Base-by-base conservation (phyloP, 2,797 vertebrate species). In the Diglossa cyanea region DNA sequence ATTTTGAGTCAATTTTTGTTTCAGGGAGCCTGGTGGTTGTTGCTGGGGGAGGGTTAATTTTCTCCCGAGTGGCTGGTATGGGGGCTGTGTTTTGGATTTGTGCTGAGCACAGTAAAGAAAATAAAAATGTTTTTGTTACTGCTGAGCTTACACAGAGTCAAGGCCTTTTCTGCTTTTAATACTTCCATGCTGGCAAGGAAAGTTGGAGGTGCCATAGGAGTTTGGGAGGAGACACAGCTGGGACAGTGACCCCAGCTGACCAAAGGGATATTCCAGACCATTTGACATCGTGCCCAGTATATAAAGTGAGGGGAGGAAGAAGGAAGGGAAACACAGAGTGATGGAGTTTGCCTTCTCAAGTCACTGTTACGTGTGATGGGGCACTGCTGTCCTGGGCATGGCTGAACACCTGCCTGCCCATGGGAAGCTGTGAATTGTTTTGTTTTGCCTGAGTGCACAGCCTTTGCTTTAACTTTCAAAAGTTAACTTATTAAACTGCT, bases 321-420 rank as follows among this genome's bases (percentile, higher is more conserved):
- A 63, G 8, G 15, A 40, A 76, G 6, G 1, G 11, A 23, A 31
- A 6, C 18, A 42, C 23, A 28, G 37, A 51, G 23, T 25, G 28
- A 70, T 26, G 37, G 20, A 15, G 4, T 57, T 76, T 70, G 20
- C 18, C 30, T 70, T 57, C 24, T 42, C 10, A 39, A 19, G 4
- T 58, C 31, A 50, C 31, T 18, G 11, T 44, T 37, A 37, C 0
- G 0, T 3, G 10, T 62, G n/a, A 50, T 33, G 18, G 31, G 11
- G 17, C 4, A 13, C 17, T 65, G 65, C 21, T 58, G 17, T 58
- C 37, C 50, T 45, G 37, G 37, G 45, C 13, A 33, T 33, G 28
- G 14, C 55, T 57, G 78, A 82, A 76, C 37, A 57, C 6, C 71
- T 45, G 11, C 17, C n/a, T 51, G n/a, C 9, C 20, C 65, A 42